A percentile compares a stretch with the other conserved stretches of the same genome.
phyloP scores from a whole-genome alignment of 2,888 invertebrate species.

The Erynnis tages region DNA sequence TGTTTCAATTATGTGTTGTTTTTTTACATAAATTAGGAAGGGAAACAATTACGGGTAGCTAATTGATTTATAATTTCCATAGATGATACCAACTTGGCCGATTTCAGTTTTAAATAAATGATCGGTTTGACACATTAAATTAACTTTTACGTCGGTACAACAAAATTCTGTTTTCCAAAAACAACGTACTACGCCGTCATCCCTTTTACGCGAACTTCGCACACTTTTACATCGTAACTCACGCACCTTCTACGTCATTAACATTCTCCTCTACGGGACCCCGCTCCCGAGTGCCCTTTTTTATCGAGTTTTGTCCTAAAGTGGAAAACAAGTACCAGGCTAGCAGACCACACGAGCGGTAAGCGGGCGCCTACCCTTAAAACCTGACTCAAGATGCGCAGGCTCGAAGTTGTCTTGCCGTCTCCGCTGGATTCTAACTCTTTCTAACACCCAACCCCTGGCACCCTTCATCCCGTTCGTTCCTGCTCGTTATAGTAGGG shows the following conservation, averaged over 20 bases:
- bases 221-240: slow-evolving; percentile 18
- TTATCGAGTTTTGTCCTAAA: slow-evolving; percentile 81
- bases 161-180: too few species aligned
- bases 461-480: slow-evolving; percentile 51
- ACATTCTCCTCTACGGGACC: background rate
- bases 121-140: too few species aligned
- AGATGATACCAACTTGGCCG: too few species aligned
- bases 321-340: slow-evolving; percentile 80
- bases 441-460: slow-evolving; percentile 53
- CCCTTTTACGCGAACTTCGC: background rate
- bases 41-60: too few species aligned
- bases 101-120: too few species aligned
- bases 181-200: background rate
- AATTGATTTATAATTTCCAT: too few species aligned
- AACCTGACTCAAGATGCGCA: slow-evolving; percentile 68
- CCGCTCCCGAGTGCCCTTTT: slow-evolving; percentile 62
- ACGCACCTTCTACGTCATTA: slow-evolving; percentile 28
- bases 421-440: slow-evolving; percentile 57
- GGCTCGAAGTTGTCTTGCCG: slow-evolving; percentile 65
- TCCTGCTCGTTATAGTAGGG: slow-evolving; percentile 59
- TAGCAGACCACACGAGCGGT: slow-evolving; percentile 54
- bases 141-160: too few species aligned
- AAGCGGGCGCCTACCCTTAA: slow-evolving; percentile 64
- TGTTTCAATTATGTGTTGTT: too few species aligned
- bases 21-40: too few species aligned